A percentile compares a stretch with the other conserved stretches of the same genome.
Evolutionary conservation across 2,113 vertebrate genomes (phyloP).

Genomic region (Macquaria australasica): DNA sequence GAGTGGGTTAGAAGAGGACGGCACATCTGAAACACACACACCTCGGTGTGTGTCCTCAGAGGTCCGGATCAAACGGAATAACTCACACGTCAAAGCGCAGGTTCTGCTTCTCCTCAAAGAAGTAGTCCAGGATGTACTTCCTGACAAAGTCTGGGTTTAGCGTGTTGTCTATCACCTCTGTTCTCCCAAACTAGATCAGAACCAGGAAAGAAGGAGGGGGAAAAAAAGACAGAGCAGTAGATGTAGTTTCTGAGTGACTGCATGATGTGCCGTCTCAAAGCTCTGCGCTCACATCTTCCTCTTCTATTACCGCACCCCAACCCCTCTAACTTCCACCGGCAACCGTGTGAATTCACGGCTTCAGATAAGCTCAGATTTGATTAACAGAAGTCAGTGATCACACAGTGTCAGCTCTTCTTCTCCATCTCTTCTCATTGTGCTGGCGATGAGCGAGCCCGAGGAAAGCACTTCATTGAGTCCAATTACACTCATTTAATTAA

Average conservation of each 20-base stretch:
- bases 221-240: background rate
- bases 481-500: slow-evolving; percentile 62
- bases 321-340: slow-evolving; percentile 4
- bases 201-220: slow-evolving; percentile 27
- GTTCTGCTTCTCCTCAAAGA: slow-evolving; percentile 97
- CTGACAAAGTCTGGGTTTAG: slow-evolving; percentile 96
- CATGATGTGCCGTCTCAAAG: slow-evolving; percentile 27
- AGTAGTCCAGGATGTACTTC: slow-evolving; percentile 96
- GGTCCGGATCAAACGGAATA: slow-evolving; percentile 70
- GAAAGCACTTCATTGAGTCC: slow-evolving; percentile 36
- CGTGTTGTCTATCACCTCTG: slow-evolving; percentile 96
- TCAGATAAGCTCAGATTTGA: slow-evolving; percentile 57
- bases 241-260: slow-evolving; percentile 23
- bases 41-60: slow-evolving; percentile 45
- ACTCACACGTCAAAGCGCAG: slow-evolving; percentile 97
- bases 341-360: slow-evolving; percentile 30
- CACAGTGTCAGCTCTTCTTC: slow-evolving; percentile 27
- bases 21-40: slow-evolving; percentile 38
- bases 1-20: slow-evolving; percentile 29
- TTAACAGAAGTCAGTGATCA: slow-evolving; percentile 50
- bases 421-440: slow-evolving; percentile 30
- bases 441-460: slow-evolving; percentile 21
- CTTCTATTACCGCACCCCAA: background rate
- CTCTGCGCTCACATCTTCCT: slow-evolving; percentile 13
- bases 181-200: slow-evolving; percentile 91